Evolutionary conservation across 2,113 vertebrate species (phyloP), one percentile per base, ranked within the genome.

Genomic region (Pluvialis apricaria): DNA sequence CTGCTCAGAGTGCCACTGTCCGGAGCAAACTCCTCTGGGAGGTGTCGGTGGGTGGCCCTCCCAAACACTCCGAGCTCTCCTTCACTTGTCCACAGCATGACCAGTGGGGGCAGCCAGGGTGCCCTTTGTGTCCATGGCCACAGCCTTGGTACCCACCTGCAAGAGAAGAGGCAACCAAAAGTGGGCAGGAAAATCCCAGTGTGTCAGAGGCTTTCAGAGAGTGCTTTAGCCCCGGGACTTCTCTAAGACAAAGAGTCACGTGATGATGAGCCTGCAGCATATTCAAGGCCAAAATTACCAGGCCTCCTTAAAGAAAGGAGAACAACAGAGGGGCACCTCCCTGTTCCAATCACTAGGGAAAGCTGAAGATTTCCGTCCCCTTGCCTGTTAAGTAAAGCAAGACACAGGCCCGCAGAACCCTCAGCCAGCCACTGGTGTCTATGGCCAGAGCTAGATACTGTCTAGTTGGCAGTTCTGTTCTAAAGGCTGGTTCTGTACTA

Each of bases 111-210:
- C 98, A 98, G 42, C 99, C 99, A 1, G 99, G 99, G 94, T 99
- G 99, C 52, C 99, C 99, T 95, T 98, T 99, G 94, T 99, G 99
- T 34, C 99, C 97, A 4, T 99, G 99, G 55, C 99, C 99, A 62
- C 99, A 99, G 92, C 99, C 99, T 95, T 99, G 98, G 95, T 99
- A 99, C n/a, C 99, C 99, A 94, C 99, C 99, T 99, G 96, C 60
- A 79, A 94, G 32, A 71, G 61, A 90, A 86, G 64, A 92, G 14
- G 47, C 14, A 71, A 42, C 10, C 15, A 49, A 49, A 83, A 79
- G 25, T 1, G 5, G 31, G 21, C 9, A 16, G 61, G 69, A 72
- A 90, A 75, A 92, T 49, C 62, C 5, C 51, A 52, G 26, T 10
- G 13, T 21, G 29, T 38, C 45, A 75, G 1, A 45, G 68, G 80